Conservation (phyloP, 2,113 vertebrate genomes). For the Petroica traversi region DNA sequence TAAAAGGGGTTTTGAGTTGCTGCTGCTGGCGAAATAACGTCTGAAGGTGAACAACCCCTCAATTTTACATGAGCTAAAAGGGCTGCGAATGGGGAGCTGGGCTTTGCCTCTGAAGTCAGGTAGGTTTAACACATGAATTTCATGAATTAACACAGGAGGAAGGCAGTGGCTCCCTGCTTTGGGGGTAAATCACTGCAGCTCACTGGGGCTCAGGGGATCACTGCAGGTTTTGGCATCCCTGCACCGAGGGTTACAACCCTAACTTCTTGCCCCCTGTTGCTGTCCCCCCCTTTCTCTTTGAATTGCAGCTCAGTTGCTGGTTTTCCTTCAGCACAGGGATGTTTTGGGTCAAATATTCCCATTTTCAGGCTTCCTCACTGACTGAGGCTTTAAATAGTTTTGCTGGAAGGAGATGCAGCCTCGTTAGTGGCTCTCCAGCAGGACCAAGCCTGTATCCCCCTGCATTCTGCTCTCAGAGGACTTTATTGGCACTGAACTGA, state of each 20-base stretch:
- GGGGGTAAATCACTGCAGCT: not conserved
- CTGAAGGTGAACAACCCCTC: not conserved
- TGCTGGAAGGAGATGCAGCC: not conserved
- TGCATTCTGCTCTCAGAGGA: accelerated
- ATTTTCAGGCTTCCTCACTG: not conserved
- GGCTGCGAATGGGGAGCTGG: not conserved
- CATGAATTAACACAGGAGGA: not conserved
- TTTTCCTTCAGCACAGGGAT: not conserved
- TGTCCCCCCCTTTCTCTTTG: accelerated
- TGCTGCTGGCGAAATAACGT: not conserved
- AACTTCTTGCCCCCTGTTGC: accelerated
- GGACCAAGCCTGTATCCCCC: accelerated
- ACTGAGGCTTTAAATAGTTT: not conserved
- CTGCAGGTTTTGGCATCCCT: not conserved
- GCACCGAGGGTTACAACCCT: not conserved
- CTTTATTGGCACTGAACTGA: not conserved
- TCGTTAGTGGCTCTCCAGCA: accelerated
- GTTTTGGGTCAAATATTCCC: not conserved
- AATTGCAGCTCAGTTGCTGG: accelerated
- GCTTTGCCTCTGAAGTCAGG: not conserved
- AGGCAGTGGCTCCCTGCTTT: not conserved
- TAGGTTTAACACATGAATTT: not conserved
- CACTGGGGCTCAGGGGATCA: accelerated
- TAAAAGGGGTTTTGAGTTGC: not conserved
- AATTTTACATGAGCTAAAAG: not conserved